Percentiles rank a stretch among this genome's conserved stretches.
Conservation (phyloP, 2,797 vertebrate species). For the Balearica regulorum region DNA sequence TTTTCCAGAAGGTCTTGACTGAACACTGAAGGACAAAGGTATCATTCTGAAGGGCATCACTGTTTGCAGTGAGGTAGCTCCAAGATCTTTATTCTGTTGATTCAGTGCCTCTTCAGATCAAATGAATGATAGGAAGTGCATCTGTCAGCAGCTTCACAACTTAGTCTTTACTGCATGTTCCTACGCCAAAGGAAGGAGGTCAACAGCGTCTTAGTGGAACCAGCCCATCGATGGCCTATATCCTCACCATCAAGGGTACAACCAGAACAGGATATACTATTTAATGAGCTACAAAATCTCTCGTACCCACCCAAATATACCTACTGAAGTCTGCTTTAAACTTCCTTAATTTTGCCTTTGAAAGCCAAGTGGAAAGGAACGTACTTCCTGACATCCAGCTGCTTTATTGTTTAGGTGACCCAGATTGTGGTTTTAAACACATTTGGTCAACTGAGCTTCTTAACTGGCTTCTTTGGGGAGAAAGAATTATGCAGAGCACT, state of each 20-base stretch:
- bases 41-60: neutral
- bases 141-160: slow-evolving; percentile 33
- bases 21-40: slow-evolving; percentile 61
- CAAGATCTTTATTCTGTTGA: slow-evolving; percentile 54
- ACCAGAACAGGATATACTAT: neutral
- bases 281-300: neutral
- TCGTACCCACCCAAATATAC: neutral
- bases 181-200: neutral
- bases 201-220: neutral
- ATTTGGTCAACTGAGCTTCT: neutral
- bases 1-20: slow-evolving; percentile 51
- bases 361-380: neutral
- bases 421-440: neutral
- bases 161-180: neutral
- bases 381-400: neutral
- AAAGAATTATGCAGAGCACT: neutral
- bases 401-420: neutral
- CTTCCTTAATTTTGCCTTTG: neutral
- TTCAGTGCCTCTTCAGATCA: slow-evolving; percentile 61
- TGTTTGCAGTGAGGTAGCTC: neutral
- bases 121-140: neutral
- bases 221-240: neutral
- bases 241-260: neutral
- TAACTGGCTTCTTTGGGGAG: neutral
- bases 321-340: neutral